A percentile compares a stretch with the other conserved stretches of the same genome.
These are phyloP conservation scores for Corydoras sp. DNA, from an alignment of 2,113 vertebrate genomes.

Conservation along the genomic window DNA sequence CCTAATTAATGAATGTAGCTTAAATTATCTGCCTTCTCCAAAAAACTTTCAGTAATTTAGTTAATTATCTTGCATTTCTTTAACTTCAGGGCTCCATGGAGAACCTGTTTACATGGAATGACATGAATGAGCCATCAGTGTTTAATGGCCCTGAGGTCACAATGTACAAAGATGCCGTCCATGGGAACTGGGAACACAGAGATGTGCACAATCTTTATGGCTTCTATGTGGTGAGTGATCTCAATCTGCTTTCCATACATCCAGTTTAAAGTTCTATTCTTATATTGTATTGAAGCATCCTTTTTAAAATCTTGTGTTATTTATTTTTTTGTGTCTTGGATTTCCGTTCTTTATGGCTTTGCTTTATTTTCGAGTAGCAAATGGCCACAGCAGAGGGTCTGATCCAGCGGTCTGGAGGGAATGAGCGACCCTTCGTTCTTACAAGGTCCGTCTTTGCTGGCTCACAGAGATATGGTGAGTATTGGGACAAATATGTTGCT, in stretches of 20 bases:
- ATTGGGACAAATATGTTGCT: neutral
- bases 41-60: too few relatives aligned
- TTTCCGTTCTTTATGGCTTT: neutral
- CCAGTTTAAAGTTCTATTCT: too few relatives aligned
- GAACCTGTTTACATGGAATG: slow-evolving; percentile 84
- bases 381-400: slow-evolving; percentile 80
- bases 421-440: slow-evolving; percentile 82
- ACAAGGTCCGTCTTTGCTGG: slow-evolving; percentile 82
- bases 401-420: slow-evolving; percentile 74
- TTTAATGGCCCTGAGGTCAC: slow-evolving; percentile 90
- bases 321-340: too few relatives aligned
- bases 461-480: slow-evolving; percentile 81
- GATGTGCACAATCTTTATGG: slow-evolving; percentile 87
- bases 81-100: slow-evolving; percentile 72
- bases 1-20: too few relatives aligned
- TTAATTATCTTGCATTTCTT: neutral
- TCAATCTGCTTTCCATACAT: neutral
- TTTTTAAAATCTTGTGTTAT: too few relatives aligned
- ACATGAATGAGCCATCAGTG: slow-evolving; percentile 89
- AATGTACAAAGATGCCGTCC: slow-evolving; percentile 85
- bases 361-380: slow-evolving; percentile 62
- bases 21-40: too few relatives aligned
- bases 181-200: slow-evolving; percentile 82
- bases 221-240: slow-evolving; percentile 79
- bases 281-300: too few relatives aligned